Evolutionary conservation across 1,140 invertebrate species (phyloP).

Genomic region (Macrotrachela quadricornifera): DNA sequence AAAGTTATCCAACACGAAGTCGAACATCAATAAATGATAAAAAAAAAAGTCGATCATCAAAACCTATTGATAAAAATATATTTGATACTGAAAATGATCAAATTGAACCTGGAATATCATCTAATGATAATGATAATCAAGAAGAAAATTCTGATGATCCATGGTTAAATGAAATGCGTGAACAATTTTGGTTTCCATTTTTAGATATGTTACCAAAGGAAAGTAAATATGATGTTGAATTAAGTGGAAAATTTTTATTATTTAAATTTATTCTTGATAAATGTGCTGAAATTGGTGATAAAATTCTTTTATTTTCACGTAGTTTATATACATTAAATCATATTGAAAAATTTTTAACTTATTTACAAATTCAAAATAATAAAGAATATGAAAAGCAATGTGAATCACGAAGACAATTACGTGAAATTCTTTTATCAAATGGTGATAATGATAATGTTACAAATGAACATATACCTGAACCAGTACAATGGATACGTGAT

Average conservation of each 20-base stretch:
- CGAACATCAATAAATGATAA: no score
- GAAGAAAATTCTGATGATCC: neutral
- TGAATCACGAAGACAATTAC: neutral
- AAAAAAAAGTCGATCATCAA: no score
- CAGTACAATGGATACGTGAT: constrained; percentile 45
- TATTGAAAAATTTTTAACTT: constrained; percentile 63
- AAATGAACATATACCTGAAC: no score
- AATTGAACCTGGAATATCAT: no score
- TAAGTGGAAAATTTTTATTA: constrained; percentile 57
- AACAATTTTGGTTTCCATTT: constrained; percentile 17
- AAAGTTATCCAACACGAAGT: no score
- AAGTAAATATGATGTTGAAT: constrained; percentile 35
- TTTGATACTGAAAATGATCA: no score
- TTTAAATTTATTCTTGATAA: constrained; percentile 62
- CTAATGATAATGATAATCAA: no score
- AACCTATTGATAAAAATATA: no score
- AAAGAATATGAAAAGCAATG: constrained; percentile 36
- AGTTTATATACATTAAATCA: constrained; percentile 62
- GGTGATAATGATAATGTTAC: neutral
- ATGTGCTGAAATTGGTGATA: constrained; percentile 68
- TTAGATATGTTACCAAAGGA: constrained; percentile 22
- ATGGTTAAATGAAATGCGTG: constrained; percentile 37
- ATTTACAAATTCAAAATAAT: constrained; percentile 39
- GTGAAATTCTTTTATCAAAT: neutral
- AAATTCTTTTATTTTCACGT: constrained; percentile 75